Evolutionary conservation across 2,888 invertebrate species (phyloP).

Genomic region (Hypena proboscidalis): DNA sequence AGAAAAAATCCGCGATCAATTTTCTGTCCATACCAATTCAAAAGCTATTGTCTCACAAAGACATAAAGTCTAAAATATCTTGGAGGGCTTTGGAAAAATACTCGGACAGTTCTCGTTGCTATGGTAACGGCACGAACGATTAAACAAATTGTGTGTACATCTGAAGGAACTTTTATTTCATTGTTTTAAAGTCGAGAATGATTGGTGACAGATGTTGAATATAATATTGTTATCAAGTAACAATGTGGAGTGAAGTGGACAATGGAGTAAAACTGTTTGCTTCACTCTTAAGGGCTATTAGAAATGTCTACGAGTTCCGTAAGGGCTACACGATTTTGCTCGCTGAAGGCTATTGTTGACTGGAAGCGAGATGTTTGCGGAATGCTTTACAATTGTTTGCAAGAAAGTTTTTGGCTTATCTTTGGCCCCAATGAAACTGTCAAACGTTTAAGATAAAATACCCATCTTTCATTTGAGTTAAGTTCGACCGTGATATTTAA

Average conservation of each 20-base stretch:
- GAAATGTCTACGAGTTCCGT: conserved; percentile 73
- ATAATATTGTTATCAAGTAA: conserved; percentile 56
- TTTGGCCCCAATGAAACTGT: conserved; percentile 18
- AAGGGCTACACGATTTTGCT: conserved; percentile 54
- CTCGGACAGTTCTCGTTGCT: conserved; percentile 60
- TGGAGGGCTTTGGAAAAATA: conserved; percentile 43
- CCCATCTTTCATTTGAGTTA: too few relatives aligned
- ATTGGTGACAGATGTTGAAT: conserved; percentile 17
- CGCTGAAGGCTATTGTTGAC: conserved; percentile 43
- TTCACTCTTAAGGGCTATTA: conserved; percentile 80
- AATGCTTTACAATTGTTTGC: conserved; percentile 40
- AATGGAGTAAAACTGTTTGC: conserved; percentile 80
- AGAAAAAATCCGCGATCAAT: conserved; percentile 48
- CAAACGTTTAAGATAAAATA: conserved; percentile 13
- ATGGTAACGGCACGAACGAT: conserved; percentile 75
- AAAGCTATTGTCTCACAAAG: conserved; percentile 22
- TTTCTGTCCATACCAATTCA: conserved; percentile 8
- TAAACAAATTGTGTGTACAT: conserved; percentile 35
- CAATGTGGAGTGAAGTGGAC: conserved; percentile 74
- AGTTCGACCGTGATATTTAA: too few relatives aligned
- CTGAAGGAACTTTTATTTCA: conserved; percentile 14
- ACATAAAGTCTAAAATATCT: conserved; percentile 31
- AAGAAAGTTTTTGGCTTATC: conserved; percentile 36
- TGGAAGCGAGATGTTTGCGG: conserved; percentile 41
- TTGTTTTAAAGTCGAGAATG: conserved; percentile 40